Conservation (phyloP, 2,888 invertebrate species). For the Ametastegia equiseti region DNA sequence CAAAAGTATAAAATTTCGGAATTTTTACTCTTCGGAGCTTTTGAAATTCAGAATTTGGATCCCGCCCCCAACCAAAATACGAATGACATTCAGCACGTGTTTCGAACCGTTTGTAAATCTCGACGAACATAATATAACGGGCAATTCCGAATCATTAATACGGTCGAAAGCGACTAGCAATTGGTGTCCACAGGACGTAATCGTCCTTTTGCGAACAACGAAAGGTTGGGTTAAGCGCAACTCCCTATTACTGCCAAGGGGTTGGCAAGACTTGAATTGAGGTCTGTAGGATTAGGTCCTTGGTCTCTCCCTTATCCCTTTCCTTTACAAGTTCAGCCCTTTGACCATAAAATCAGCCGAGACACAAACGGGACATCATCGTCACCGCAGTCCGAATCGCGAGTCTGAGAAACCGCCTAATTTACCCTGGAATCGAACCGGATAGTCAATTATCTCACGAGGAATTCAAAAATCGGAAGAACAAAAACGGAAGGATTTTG, state of each 20-base stretch:
- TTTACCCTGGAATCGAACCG: background rate
- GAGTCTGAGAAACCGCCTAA: background rate
- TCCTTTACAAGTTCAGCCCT: background rate
- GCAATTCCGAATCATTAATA: background rate
- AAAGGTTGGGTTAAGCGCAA: conserved; percentile 32
- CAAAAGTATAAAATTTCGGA: no score
- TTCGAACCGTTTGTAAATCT: background rate
- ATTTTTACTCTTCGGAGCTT: no score
- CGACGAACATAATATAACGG: background rate
- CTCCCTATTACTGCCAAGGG: conserved; percentile 37
- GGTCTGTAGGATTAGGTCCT: conserved; percentile 39
- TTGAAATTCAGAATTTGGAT: no score
- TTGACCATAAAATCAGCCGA: background rate
- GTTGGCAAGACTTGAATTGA: conserved; percentile 34
- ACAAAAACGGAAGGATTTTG: background rate
- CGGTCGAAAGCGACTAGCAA: background rate
- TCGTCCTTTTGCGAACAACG: conserved; percentile 1
- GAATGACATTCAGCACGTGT: no score
- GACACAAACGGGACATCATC: background rate
- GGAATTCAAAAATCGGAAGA: background rate
- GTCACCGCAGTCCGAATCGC: background rate
- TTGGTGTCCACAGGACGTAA: conserved; percentile 12
- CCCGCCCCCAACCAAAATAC: no score
- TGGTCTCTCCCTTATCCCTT: conserved; percentile 25
- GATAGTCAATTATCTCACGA: background rate